Evolutionary conservation across 53 echinoderm and acorn worm genomes (phyloP).

Genomic region (Hippasteria phrygiana): DNA sequence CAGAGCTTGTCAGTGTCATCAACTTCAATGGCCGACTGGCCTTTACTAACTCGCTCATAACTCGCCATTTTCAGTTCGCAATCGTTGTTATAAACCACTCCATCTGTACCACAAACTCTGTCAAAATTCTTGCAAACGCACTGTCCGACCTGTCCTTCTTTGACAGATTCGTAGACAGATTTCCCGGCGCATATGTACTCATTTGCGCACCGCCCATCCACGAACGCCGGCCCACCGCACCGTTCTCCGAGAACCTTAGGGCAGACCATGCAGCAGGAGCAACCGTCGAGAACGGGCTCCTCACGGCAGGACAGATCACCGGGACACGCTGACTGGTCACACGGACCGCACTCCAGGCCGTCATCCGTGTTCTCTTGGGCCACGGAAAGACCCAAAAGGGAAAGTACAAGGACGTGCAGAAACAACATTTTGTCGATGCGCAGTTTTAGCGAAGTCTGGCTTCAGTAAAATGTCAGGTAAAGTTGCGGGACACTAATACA

Average conservation of each 20-base stretch:
- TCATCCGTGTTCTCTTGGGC: slow-evolving; percentile 19
- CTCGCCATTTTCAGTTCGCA: slow-evolving; percentile 59
- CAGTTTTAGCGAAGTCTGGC: not conserved
- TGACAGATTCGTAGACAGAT: slow-evolving; percentile 35
- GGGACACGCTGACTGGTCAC: slow-evolving; percentile 59
- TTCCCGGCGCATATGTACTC: slow-evolving; percentile 65
- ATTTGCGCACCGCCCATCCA: slow-evolving; percentile 49
- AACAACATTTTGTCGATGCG: slow-evolving; percentile 16
- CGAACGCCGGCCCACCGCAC: slow-evolving; percentile 56
- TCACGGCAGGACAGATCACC: slow-evolving; percentile 48
- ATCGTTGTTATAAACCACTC: slow-evolving; percentile 52
- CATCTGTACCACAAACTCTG: slow-evolving; percentile 66
- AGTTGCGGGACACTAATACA: too few relatives aligned
- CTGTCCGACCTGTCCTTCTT: slow-evolving; percentile 43
- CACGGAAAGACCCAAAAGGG: slow-evolving; percentile 30
- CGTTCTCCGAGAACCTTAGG: slow-evolving; percentile 52
- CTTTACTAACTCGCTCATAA: slow-evolving; percentile 7
- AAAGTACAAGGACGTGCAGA: slow-evolving; percentile 5
- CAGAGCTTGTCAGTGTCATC: slow-evolving; percentile 52
- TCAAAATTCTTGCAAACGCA: slow-evolving; percentile 41
- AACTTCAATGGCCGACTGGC: slow-evolving; percentile 44
- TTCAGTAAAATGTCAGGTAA: not conserved
- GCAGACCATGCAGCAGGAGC: slow-evolving; percentile 62
- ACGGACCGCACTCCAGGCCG: slow-evolving; percentile 29
- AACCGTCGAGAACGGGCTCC: slow-evolving; percentile 18